Evolutionary conservation across 2,888 invertebrate species (phyloP).

Genomic region (Ephialtes manifestator): DNA sequence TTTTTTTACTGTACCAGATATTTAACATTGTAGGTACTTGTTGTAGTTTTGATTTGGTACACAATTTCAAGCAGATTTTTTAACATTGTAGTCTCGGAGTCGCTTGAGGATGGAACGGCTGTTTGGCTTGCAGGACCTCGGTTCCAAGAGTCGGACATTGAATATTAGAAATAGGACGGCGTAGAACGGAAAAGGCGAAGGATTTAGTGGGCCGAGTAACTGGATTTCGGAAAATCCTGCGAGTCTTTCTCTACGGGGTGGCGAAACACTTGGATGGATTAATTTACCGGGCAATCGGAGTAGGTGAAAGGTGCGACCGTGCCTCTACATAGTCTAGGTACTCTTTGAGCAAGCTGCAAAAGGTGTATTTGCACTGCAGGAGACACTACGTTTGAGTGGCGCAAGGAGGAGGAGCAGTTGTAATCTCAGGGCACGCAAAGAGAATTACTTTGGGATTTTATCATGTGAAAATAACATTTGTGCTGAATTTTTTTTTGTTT

Average conservation of each 20-base stretch:
- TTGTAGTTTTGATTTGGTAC: too few relatives aligned
- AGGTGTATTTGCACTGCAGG: constrained; percentile 11
- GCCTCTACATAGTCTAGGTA: not conserved
- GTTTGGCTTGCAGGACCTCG: constrained; percentile 4
- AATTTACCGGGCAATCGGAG: constrained; percentile 56
- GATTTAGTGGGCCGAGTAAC: constrained; percentile 67
- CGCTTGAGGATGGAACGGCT: not conserved
- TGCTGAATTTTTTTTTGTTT: constrained; percentile 17
- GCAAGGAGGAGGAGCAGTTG: constrained; percentile 60
- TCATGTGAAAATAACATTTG: not conserved
- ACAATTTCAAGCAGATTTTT: too few relatives aligned
- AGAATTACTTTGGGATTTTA: constrained; percentile 18
- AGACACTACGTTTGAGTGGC: constrained; percentile 17
- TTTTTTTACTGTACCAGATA: too few relatives aligned
- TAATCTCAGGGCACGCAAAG: constrained; percentile 40
- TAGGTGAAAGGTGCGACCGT: constrained; percentile 30
- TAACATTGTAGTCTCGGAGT: constrained; percentile 25
- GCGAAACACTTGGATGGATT: constrained; percentile 65
- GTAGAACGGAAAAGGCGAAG: constrained; percentile 5
- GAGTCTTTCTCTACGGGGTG: constrained; percentile 60
- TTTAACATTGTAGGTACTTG: too few relatives aligned
- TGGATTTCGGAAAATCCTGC: constrained; percentile 66
- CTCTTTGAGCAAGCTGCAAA: not conserved
- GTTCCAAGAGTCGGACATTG: constrained; percentile 30
- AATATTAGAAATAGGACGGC: constrained; percentile 25